phyloP scores from a whole-genome alignment of 2,888 invertebrate genomes.

The Drosophila longiperda region DNA sequence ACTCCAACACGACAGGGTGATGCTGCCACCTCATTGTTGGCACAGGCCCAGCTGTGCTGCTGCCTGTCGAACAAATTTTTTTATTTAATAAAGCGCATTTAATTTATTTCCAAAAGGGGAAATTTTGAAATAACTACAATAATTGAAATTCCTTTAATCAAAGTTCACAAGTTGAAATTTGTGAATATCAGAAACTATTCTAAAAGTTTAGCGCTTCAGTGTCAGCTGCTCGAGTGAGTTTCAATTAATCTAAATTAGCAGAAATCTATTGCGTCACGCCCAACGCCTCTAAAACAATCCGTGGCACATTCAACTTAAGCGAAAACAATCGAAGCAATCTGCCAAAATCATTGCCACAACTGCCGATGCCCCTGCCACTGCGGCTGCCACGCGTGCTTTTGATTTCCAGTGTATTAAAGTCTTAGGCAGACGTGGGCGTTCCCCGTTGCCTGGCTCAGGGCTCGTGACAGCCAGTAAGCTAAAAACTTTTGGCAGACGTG shows the following conservation, averaged over 20 bases:
- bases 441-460: conserved; percentile 20
- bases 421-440: conserved; percentile 32
- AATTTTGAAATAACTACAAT: conserved; percentile 45
- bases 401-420: conserved; percentile 69
- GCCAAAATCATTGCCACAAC: conserved; percentile 60
- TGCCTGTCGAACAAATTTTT: conserved; percentile 14
- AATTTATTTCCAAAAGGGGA: conserved; percentile 21
- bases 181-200: conserved; percentile 6
- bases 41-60: conserved; percentile 13
- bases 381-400: conserved; percentile 57
- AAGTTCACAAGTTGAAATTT: conserved; percentile 6
- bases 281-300: conserved; percentile 9
- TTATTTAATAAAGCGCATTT: conserved; percentile 54
- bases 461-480: conserved; percentile 43
- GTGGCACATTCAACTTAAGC: conserved; percentile 37
- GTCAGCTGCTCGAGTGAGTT: conserved; percentile 28
- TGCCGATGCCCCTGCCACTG: not conserved
- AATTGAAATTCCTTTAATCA: conserved; percentile 39
- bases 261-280: conserved; percentile 39
- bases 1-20: not conserved
- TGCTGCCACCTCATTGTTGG: conserved; percentile 34
- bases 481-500: conserved; percentile 42
- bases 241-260: conserved; percentile 64
- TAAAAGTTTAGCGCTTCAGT: conserved; percentile 15
- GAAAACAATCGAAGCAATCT: conserved; percentile 79